These are phyloP conservation scores for Oryzias celebensis DNA, from an alignment of 2,113 vertebrate genomes.

Conservation along the genomic window DNA sequence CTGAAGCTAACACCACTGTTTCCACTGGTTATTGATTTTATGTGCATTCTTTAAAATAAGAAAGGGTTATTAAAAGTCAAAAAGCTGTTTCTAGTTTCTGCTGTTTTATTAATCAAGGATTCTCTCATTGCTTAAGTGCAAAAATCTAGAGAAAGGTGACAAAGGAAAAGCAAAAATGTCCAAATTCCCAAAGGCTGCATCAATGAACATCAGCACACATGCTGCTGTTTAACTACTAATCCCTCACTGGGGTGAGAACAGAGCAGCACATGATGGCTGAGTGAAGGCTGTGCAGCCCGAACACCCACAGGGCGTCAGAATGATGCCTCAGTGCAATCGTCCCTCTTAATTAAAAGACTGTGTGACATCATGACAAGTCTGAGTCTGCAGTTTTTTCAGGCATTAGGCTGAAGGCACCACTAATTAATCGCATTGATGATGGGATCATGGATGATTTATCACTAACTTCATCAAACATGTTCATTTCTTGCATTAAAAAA, in stretches of 20 bases:
- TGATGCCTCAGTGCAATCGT: conserved; percentile 26
- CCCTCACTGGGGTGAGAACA: conserved; percentile 27
- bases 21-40: conserved; percentile 3
- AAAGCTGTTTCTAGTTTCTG: no score
- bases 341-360: conserved; percentile 25
- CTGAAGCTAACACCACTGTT: conserved; percentile 15
- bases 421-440: conserved; percentile 28
- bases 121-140: no score
- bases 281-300: conserved; percentile 33
- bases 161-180: conserved; percentile 56
- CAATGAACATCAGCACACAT: conserved; percentile 27
- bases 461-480: no score
- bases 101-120: no score
- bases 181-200: conserved; percentile 55
- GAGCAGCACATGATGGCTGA: conserved; percentile 13
- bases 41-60: no score
- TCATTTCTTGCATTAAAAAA: no score
- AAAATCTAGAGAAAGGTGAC: not conserved
- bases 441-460: conserved; percentile 1
- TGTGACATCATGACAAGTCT: not conserved
- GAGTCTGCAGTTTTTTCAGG: conserved; percentile 2
- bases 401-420: conserved; percentile 28
- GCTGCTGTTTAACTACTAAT: conserved; percentile 29
- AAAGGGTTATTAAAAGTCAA: no score
- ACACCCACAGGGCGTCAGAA: conserved; percentile 10